Conservation (phyloP, 2,888 invertebrate genomes). For the Trachelus troglodyta region DNA sequence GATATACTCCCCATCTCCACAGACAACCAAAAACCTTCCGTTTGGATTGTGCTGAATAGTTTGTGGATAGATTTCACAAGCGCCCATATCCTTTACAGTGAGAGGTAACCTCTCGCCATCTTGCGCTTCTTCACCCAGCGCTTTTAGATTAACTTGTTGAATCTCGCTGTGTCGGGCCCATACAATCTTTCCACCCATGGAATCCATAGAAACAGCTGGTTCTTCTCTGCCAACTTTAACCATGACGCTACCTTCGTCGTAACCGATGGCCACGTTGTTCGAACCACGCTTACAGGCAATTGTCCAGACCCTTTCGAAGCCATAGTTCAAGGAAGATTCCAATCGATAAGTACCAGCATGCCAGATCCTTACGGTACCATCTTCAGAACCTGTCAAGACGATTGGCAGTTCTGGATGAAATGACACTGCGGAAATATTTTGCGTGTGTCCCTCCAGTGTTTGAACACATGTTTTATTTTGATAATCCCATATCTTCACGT, state of each 20-base stretch:
- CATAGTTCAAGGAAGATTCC: constrained; percentile 97
- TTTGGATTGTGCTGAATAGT: constrained; percentile 98
- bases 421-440: constrained; percentile 94
- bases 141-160: constrained; percentile 95
- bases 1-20: constrained; percentile 99
- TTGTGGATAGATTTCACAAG: constrained; percentile 99
- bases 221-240: constrained; percentile 98
- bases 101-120: constrained; percentile 77
- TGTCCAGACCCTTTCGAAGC: constrained; percentile 98
- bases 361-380: constrained; percentile 98
- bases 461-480: constrained; percentile 99
- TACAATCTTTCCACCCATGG: constrained; percentile 97
- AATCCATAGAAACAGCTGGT: constrained; percentile 99
- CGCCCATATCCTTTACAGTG: constrained; percentile 98
- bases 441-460: constrained; percentile 96
- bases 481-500: constrained; percentile 99
- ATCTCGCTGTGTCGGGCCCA: constrained; percentile 99
- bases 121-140: constrained; percentile 77
- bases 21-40: constrained; percentile 93
- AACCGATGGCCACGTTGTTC: constrained; percentile 97
- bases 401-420: constrained; percentile 99
- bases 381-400: constrained; percentile 96
- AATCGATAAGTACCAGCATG: constrained; percentile 98
- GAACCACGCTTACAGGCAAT: constrained; percentile 93
- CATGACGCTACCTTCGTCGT: constrained; percentile 96